Evolutionary conservation across 2,797 vertebrate genomes (phyloP).

Genomic region (Catharus ustulatus): DNA sequence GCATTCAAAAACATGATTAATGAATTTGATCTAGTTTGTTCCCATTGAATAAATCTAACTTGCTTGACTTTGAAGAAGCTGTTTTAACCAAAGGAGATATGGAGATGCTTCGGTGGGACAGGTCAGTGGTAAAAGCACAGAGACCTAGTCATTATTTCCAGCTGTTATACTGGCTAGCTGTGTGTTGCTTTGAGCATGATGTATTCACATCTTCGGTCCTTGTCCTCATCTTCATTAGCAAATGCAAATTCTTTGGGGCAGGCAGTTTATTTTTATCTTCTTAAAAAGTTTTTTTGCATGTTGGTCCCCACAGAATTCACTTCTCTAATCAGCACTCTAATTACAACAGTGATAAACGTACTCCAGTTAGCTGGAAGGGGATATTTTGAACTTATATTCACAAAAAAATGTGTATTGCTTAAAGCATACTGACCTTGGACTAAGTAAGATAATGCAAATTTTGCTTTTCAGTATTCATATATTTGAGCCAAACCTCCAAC

Average conservation of each 20-base stretch:
- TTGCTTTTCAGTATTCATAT: constrained; percentile 30
- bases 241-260: background rate
- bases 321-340: background rate
- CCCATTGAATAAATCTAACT: background rate
- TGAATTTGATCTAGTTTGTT: background rate
- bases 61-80: background rate
- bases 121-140: background rate
- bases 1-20: background rate
- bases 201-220: background rate
- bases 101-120: background rate
- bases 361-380: background rate
- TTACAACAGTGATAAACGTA: background rate
- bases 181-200: background rate
- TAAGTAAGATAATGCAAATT: constrained; percentile 30
- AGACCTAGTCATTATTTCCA: background rate
- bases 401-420: background rate
- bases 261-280: background rate
- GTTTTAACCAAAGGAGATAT: background rate
- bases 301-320: background rate
- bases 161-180: accelerated
- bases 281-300: background rate
- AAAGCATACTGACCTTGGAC: constrained; percentile 21
- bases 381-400: background rate
- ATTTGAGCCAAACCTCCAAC: constrained; percentile 13
- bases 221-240: background rate